A percentile compares a stretch with the other conserved stretches of the same genome.
These are phyloP conservation scores for Melikaiella ostensackeni DNA, from an alignment of 2,888 invertebrate genomes.

Conservation along the genomic window DNA sequence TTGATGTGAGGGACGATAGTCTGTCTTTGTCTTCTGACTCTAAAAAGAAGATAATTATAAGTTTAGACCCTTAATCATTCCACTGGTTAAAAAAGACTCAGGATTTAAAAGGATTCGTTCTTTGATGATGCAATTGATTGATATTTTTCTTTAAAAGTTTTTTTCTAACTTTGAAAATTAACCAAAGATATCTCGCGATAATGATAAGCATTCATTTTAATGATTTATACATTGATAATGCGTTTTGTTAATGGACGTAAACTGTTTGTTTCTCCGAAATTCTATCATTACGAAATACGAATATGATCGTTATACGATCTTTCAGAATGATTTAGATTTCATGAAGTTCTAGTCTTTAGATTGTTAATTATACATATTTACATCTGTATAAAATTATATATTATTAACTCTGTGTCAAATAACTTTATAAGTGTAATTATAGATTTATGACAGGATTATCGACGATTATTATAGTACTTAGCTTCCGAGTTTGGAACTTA, in stretches of 20 bases:
- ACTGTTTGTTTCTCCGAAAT: slow-evolving; percentile 4
- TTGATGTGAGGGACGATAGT: neutral
- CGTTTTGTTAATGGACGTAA: neutral
- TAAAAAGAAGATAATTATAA: neutral
- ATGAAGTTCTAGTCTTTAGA: slow-evolving; percentile 58
- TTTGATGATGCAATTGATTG: neutral
- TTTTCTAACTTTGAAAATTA: slow-evolving; percentile 3
- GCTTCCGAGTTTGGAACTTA: neutral
- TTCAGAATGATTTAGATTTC: slow-evolving; percentile 36
- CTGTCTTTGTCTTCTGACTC: neutral
- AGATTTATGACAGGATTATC: neutral
- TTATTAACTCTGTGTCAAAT: slow-evolving; percentile 13
- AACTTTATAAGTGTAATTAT: neutral
- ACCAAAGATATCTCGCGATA: slow-evolving; percentile 3
- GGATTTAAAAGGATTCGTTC: neutral
- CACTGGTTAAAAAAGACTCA: slow-evolving; percentile 19
- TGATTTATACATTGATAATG: neutral
- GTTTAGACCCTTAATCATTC: neutral
- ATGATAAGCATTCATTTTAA: neutral
- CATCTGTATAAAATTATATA: neutral
- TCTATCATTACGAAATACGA: neutral
- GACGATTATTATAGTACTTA: slow-evolving; percentile 13
- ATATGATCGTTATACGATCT: neutral
- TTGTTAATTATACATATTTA: slow-evolving; percentile 49
- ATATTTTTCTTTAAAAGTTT: neutral